Evolutionary conservation across 2,888 invertebrate species (phyloP).

Genomic region (Xanthia icteritia): DNA sequence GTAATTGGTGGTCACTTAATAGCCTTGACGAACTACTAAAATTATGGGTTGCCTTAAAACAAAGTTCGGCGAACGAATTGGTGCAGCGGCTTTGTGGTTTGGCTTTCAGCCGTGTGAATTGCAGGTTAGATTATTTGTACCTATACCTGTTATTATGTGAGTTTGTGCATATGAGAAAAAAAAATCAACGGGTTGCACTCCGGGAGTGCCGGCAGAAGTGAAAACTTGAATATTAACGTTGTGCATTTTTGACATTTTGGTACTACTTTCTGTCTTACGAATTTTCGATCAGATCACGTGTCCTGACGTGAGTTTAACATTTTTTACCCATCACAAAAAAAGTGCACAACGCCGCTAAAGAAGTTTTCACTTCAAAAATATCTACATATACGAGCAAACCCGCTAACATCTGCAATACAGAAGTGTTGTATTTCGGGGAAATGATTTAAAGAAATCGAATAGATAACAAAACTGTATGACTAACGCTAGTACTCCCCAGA

Average conservation of each 20-base stretch:
- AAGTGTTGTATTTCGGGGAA: background rate
- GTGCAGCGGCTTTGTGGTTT: conserved; percentile 1
- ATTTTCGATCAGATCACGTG: too few relatives aligned
- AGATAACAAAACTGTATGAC: conserved; percentile 8
- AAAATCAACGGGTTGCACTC: too few relatives aligned
- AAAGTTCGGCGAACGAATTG: conserved; percentile 26
- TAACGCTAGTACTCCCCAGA: background rate
- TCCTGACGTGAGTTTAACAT: too few relatives aligned
- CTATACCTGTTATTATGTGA: background rate
- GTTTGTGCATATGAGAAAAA: background rate
- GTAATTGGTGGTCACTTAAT: conserved; percentile 38
- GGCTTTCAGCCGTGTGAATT: background rate
- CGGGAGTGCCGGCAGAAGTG: too few relatives aligned
- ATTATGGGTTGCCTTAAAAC: conserved; percentile 31
- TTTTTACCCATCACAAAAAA: too few relatives aligned
- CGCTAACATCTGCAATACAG: background rate
- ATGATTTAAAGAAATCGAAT: conserved; percentile 16
- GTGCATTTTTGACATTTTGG: too few relatives aligned
- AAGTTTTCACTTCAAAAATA: too few relatives aligned
- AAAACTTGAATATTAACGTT: too few relatives aligned
- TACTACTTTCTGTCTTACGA: too few relatives aligned
- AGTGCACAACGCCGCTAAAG: too few relatives aligned
- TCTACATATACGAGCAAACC: too few relatives aligned
- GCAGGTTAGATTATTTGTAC: background rate
- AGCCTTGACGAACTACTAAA: conserved; percentile 17